phyloP scores from a whole-genome alignment of 2,888 invertebrate species.

The Abrostola triplasia region DNA sequence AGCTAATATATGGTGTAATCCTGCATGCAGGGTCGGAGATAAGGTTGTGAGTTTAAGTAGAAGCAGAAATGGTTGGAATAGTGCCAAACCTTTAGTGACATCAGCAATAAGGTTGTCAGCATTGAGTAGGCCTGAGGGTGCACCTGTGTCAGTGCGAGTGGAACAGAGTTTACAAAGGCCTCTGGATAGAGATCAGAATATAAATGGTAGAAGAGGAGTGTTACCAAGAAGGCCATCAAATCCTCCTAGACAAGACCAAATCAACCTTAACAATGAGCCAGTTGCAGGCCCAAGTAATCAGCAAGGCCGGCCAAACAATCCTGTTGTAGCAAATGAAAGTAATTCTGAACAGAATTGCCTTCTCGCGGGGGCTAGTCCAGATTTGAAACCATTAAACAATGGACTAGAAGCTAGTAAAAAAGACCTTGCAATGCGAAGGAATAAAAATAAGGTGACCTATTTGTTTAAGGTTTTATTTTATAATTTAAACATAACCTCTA shows the following conservation, averaged over 20 bases:
- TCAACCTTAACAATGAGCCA: slow-evolving; percentile 71
- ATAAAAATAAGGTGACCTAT: slow-evolving; percentile 81
- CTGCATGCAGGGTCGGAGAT: slow-evolving; percentile 94
- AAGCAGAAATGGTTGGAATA: slow-evolving; percentile 87
- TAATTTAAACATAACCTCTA: too few species aligned
- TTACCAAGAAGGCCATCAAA: slow-evolving; percentile 78
- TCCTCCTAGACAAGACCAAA: slow-evolving; percentile 63
- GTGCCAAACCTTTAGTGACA: slow-evolving; percentile 86
- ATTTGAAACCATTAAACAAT: slow-evolving; percentile 62
- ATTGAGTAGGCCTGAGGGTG: slow-evolving; percentile 76
- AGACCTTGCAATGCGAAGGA: slow-evolving; percentile 75
- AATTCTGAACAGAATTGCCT: slow-evolving; percentile 57
- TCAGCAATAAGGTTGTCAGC: slow-evolving; percentile 86
- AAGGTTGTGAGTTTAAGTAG: slow-evolving; percentile 93
- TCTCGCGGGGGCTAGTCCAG: slow-evolving; percentile 65
- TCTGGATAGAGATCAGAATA: slow-evolving; percentile 91
- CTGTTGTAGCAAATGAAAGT: slow-evolving; percentile 64
- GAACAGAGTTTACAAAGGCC: slow-evolving; percentile 85
- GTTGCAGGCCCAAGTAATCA: slow-evolving; percentile 84
- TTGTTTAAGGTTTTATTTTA: too few species aligned
- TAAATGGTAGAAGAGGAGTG: slow-evolving; percentile 91
- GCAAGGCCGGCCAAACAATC: slow-evolving; percentile 55
- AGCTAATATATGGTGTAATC: slow-evolving; percentile 97
- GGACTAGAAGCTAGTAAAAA: slow-evolving; percentile 72
- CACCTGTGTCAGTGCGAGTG: slow-evolving; percentile 83